A percentile compares a stretch with the other conserved stretches of the same genome.
phyloP scores from a whole-genome alignment of 2,888 invertebrate genomes.

The Cylloceria caligata region DNA sequence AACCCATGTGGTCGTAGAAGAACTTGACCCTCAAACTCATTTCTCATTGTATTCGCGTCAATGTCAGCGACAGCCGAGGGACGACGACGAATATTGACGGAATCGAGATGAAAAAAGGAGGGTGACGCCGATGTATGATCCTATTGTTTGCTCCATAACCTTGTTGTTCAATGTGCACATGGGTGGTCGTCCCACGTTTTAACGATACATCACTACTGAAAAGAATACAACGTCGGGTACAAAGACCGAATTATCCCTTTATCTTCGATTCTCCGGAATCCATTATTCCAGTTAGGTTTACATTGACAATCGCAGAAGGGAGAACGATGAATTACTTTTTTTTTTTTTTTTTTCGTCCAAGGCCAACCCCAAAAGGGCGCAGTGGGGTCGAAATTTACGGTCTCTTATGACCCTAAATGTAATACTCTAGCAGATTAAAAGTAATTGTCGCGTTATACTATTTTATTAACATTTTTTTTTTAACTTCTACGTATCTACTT shows the following conservation, averaged over 20 bases:
- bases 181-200: background rate
- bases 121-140: background rate
- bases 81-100: background rate
- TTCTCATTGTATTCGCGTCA: conserved; percentile 10
- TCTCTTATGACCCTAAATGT: too few species aligned
- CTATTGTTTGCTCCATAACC: background rate
- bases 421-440: too few species aligned
- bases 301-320: background rate
- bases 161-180: background rate
- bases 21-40: conserved; percentile 5
- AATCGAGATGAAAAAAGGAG: background rate
- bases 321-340: background rate
- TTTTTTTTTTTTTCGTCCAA: background rate
- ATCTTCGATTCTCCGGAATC: background rate
- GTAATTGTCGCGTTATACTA: too few species aligned
- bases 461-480: too few species aligned
- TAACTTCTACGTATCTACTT: too few species aligned
- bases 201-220: background rate
- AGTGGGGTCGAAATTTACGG: too few species aligned
- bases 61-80: background rate
- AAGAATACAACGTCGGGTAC: background rate
- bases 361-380: background rate
- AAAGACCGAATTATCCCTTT: background rate
- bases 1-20: conserved; percentile 8
- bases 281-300: background rate